Base-by-base conservation (phyloP, 2,888 invertebrate species). In the Minunthozetes semirufus region DNA sequence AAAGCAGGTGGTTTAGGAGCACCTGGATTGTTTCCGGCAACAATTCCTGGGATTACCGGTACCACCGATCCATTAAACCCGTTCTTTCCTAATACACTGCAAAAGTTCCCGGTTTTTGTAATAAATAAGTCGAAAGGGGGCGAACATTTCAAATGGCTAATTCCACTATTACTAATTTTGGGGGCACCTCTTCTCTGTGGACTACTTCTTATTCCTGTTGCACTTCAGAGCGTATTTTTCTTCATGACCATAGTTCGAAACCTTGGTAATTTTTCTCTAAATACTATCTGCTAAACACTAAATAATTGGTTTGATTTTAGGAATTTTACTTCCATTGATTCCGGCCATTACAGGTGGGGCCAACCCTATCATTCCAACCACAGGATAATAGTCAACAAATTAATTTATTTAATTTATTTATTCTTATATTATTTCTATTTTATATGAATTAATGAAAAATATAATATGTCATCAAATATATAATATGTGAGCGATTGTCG, bases 291-390 rank as follows among this genome's bases (percentile, higher is more conserved):
- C n/a, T 33, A 11, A 29, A 17, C n/a, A 38, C 9, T 1, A 11
- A 66, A 33, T 27, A 27, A 42, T 42, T 63, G 27, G 1, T 63
- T 63, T 29, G 27, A 53, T 4, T 9, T 33, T 42, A 68, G 68
- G 68, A 42, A 19, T 68, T 38, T 42, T 68, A 42, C 68, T 68
- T 8, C 68, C 68, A 22, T 68, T 68, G 42, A 38, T 68, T 19
- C 68, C 68, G 13, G 68, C 42, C 19, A 19, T 68, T 19, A 42
- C 68, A 22, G 68, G 68, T n/a, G n/a, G 15, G 17, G 42, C 17
- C 22, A 42, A 42, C 33, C 68, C 68, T 19, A 22, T 68, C 33
- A 42, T 42, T 11, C 68, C 42, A 0, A 19, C 42, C 38, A 15
- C 29, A 2, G 68, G 68, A 68, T 68, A 68, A 29, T 66, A 68